Percentiles rank a stretch among this genome's conserved stretches.
phyloP scores from a whole-genome alignment of 2,888 invertebrate genomes.

The Xanthorhoe designata region DNA sequence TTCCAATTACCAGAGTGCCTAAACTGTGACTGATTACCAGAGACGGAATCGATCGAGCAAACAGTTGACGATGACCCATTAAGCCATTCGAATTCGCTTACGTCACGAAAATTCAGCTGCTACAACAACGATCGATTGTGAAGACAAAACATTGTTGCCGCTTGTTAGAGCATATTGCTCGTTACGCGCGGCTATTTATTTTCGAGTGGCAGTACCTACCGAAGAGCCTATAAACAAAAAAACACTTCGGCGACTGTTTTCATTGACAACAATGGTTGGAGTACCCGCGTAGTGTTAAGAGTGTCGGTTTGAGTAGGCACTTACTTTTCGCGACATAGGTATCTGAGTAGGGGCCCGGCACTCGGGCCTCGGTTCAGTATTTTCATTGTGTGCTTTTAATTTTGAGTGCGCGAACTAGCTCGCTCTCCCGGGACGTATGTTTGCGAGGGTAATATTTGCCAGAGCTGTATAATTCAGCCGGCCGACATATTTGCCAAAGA shows the following conservation, averaged over 20 bases:
- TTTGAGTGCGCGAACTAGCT: conserved; percentile 88
- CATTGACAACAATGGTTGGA: conserved; percentile 80
- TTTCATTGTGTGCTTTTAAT: conserved; percentile 88
- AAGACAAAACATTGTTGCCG: conserved; percentile 78
- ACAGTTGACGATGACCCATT: conserved; percentile 44
- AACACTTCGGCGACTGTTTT: conserved; percentile 83
- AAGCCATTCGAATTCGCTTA: conserved; percentile 47
- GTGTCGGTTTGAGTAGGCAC: conserved; percentile 74
- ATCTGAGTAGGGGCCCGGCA: conserved; percentile 70
- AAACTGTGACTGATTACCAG: conserved; percentile 41
- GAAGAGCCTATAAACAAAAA: conserved; percentile 84
- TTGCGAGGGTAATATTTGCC: conserved; percentile 87
- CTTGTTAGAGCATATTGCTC: conserved; percentile 81
- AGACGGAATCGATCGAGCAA: conserved; percentile 41
- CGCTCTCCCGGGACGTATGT: conserved; percentile 85
- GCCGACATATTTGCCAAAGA: conserved; percentile 87
- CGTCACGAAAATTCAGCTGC: conserved; percentile 56
- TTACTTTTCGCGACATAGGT: conserved; percentile 84
- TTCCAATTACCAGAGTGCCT: conserved; percentile 41
- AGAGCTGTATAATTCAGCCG: conserved; percentile 87
- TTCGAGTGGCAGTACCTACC: conserved; percentile 84
- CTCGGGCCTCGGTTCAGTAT: conserved; percentile 73
- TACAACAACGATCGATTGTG: conserved; percentile 68
- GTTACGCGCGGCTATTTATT: conserved; percentile 81
- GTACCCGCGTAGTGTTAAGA: conserved; percentile 77